These are phyloP conservation scores for Drosophila mojavensis DNA, from an alignment of 1,140 invertebrate genomes.

Conservation along the genomic window DNA sequence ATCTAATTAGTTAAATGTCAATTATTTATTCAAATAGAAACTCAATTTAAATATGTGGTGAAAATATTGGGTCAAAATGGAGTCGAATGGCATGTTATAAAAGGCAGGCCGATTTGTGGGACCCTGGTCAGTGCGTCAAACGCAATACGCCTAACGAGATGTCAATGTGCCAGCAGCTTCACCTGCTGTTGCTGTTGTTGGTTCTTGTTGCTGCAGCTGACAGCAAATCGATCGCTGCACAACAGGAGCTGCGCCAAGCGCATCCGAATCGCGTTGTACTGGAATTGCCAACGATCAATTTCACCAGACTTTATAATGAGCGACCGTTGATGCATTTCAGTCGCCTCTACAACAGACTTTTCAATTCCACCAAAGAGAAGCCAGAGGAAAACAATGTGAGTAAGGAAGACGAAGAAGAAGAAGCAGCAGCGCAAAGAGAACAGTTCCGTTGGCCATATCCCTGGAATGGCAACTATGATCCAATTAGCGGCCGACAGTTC, in stretches of 20 bases:
- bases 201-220: not conserved
- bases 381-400: not conserved
- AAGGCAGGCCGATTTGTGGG: not conserved
- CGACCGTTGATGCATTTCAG: constrained; percentile 23
- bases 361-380: constrained; percentile 12
- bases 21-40: constrained; percentile 37
- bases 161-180: not conserved
- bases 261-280: constrained; percentile 15
- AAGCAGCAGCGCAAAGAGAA: not conserved
- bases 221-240: not conserved
- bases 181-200: not conserved
- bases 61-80: not conserved
- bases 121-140: constrained; percentile 16
- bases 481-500: not conserved
- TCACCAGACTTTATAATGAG: constrained; percentile 40
- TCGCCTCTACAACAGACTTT: constrained; percentile 23
- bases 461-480: not conserved
- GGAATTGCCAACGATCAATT: constrained; percentile 37
- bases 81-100: constrained; percentile 17
- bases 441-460: not conserved
- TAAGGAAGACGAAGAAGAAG: not conserved
- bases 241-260: constrained; percentile 11
- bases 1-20: constrained; percentile 7
- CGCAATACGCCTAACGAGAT: not conserved
- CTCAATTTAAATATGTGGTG: constrained; percentile 3